Percentiles rank a stretch among this genome's conserved stretches.
phyloP scores from a whole-genome alignment of 2,113 vertebrate species.

The Percina caprodes region DNA sequence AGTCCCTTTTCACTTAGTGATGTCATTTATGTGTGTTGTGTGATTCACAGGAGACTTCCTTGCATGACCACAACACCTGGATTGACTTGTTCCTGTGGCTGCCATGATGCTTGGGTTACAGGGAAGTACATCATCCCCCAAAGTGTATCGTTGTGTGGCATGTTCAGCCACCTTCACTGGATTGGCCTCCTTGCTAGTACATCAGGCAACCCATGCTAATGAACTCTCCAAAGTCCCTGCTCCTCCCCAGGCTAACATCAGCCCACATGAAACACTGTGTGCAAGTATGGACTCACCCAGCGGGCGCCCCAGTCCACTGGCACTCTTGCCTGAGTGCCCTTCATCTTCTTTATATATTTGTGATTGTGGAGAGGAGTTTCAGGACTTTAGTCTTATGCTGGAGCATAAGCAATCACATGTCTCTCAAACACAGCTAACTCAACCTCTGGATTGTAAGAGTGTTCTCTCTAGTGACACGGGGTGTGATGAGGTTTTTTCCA shows the following conservation, averaged over 20 bases:
- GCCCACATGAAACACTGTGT: slow-evolving; percentile 49
- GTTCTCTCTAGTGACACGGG: slow-evolving; percentile 13
- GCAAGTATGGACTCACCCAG: slow-evolving; percentile 60
- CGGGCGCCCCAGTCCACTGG: slow-evolving; percentile 36
- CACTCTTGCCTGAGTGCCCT: slow-evolving; percentile 40
- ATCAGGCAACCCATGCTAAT: slow-evolving; percentile 76
- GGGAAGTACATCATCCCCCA: slow-evolving; percentile 74
- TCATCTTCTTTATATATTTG: slow-evolving; percentile 71
- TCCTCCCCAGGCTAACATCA: slow-evolving; percentile 43
- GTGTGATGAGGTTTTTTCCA: slow-evolving; percentile 13
- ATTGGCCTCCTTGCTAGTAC: slow-evolving; percentile 82
- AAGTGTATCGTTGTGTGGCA: slow-evolving; percentile 83
- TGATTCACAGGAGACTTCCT: slow-evolving; percentile 58
- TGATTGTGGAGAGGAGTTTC: slow-evolving; percentile 81
- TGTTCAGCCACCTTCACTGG: slow-evolving; percentile 83
- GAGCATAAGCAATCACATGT: slow-evolving; percentile 76
- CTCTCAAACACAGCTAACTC: slow-evolving; percentile 49
- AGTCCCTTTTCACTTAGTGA: background rate
- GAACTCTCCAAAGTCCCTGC: slow-evolving; percentile 43
- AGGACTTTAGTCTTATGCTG: slow-evolving; percentile 71
- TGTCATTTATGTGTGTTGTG: slow-evolving; percentile 32
- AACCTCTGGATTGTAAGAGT: slow-evolving; percentile 35
- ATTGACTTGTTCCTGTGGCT: slow-evolving; percentile 4
- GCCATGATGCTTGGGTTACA: slow-evolving; percentile 83
- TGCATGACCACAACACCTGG: slow-evolving; percentile 33